Evolutionary conservation across 2,113 vertebrate species (phyloP).

Genomic region (Dromas ardeola): DNA sequence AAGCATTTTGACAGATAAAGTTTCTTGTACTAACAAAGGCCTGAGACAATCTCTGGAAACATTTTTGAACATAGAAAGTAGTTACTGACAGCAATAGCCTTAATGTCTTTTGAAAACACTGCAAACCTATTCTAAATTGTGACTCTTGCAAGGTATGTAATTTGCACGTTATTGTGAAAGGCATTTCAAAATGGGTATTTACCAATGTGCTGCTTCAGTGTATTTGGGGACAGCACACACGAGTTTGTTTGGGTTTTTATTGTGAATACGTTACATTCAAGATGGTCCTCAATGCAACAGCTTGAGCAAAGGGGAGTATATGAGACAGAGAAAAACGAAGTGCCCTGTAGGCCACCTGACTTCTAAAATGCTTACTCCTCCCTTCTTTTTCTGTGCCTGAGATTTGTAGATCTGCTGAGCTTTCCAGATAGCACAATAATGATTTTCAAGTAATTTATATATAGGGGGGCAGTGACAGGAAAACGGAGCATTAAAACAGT

Average conservation of each 20-base stretch:
- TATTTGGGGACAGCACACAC: background rate
- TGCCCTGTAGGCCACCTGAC: background rate
- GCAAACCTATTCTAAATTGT: constrained; percentile 16
- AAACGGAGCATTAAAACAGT: background rate
- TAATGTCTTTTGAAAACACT: constrained; percentile 25
- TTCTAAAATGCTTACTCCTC: background rate
- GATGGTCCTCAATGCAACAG: background rate
- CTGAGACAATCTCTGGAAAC: constrained; percentile 49
- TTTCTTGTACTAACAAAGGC: constrained; percentile 52
- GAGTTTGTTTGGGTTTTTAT: background rate
- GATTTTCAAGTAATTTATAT: background rate
- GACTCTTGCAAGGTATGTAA: constrained; percentile 18
- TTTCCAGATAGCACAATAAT: background rate
- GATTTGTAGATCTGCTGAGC: background rate
- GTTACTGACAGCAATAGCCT: constrained; percentile 39
- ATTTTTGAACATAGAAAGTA: constrained; percentile 25
- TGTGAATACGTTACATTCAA: background rate
- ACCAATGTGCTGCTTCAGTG: background rate
- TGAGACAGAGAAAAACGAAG: background rate
- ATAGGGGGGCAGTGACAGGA: background rate
- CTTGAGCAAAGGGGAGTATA: background rate
- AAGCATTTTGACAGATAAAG: constrained; percentile 52
- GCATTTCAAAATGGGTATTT: constrained; percentile 47
- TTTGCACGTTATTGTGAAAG: constrained; percentile 30
- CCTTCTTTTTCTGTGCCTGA: background rate